A percentile compares a stretch with the other conserved stretches of the same genome.
phyloP scores from a whole-genome alignment of 2,888 invertebrate species.

The Cloeon dipterum region DNA sequence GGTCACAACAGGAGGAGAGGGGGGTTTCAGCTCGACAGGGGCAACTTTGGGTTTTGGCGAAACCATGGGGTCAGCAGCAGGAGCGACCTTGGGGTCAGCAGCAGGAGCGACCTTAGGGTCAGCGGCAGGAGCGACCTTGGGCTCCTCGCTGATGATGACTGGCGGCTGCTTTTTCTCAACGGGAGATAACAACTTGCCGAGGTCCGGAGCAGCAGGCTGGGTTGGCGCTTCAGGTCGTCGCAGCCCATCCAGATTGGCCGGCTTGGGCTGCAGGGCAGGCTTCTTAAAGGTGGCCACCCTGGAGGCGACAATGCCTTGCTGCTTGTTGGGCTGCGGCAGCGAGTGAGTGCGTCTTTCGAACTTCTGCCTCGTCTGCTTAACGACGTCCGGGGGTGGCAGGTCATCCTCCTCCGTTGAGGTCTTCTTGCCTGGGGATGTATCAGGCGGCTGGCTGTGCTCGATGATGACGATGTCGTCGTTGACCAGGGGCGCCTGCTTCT shows the following conservation, averaged over 20 bases:
- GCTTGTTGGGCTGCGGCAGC: too few species aligned
- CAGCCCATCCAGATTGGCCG: constrained; percentile 12
- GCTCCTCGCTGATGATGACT: too few species aligned
- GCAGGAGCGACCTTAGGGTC: background rate
- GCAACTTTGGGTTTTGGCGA: background rate
- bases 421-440: constrained; percentile 3
- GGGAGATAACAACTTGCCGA: too few species aligned
- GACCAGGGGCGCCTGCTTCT: constrained; percentile 14
- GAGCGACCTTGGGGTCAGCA: background rate
- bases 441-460: constrained; percentile 10
- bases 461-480: constrained; percentile 16
- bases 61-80: background rate
- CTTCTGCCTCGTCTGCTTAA: constrained; percentile 60
- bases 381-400: constrained; percentile 72
- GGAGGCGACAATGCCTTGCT: background rate
- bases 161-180: background rate
- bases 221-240: constrained; percentile 7
- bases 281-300: constrained; percentile 13
- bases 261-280: constrained; percentile 24
- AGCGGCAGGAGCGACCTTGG: background rate
- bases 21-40: too few species aligned
- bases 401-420: constrained; percentile 37
- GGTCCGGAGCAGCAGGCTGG: background rate
- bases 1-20: background rate
- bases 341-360: constrained; percentile 34